Evolutionary conservation across 2,113 vertebrate species (phyloP).

Genomic region (Leptodactylus fuscus): DNA sequence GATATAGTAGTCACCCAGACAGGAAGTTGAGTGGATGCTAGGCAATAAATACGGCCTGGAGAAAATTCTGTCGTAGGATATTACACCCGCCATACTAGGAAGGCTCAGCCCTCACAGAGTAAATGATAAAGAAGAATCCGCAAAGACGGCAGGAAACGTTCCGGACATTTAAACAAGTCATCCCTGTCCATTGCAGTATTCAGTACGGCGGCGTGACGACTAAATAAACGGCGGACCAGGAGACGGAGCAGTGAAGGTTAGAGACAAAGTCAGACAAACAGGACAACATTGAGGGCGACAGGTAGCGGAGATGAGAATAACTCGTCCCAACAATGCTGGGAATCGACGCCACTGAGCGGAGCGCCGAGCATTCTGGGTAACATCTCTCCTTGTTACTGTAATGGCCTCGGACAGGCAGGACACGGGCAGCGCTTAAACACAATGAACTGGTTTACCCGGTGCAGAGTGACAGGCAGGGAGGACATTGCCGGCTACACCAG

Average conservation of each 20-base stretch:
- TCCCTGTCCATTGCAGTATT: not conserved
- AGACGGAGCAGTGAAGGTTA: slow-evolving; percentile 15
- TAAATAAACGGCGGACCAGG: not conserved
- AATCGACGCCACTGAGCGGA: slow-evolving; percentile 11
- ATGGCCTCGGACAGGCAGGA: slow-evolving; percentile 37
- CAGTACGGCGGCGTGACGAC: not conserved
- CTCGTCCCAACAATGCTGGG: slow-evolving; percentile 34
- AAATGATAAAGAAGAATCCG: no score
- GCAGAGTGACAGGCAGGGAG: slow-evolving; percentile 35
- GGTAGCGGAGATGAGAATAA: slow-evolving; percentile 51
- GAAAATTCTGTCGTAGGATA: no score
- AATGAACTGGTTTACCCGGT: slow-evolving; percentile 50
- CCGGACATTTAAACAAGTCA: no score
- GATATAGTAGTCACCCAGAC: not conserved
- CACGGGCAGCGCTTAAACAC: slow-evolving; percentile 42
- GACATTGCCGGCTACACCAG: not conserved
- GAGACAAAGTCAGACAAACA: slow-evolving; percentile 46
- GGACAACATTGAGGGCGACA: slow-evolving; percentile 46
- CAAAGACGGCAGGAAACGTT: no score
- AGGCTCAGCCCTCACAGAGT: no score
- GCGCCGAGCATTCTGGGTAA: slow-evolving; percentile 31
- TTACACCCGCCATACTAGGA: no score
- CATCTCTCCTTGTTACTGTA: slow-evolving; percentile 47
- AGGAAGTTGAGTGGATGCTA: not conserved
- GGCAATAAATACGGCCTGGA: not conserved